Base-by-base conservation (phyloP, 2,888 invertebrate genomes). In the Euspilapteryx auroguttella region DNA sequence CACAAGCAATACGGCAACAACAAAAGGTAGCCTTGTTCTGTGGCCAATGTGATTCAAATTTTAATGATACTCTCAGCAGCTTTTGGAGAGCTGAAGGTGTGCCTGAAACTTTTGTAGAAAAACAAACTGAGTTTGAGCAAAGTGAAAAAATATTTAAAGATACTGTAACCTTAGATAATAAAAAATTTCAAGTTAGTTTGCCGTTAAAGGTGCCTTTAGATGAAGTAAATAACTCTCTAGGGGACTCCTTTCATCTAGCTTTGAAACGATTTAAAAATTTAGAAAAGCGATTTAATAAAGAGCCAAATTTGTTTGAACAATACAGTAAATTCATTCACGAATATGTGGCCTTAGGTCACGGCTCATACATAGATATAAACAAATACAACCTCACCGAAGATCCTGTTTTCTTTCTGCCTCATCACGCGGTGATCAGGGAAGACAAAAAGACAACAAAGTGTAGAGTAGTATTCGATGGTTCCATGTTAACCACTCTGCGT, bases 341-440 rank as follows among this genome's bases (percentile, higher is more conserved):
- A 20, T 33, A 33, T 30, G 10, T 33, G 5, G 11, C 25, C 7
- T 14, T 30, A 4, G 30, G 33, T 4, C 33, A 30, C 26, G 33
- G 25, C 2, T 15, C 23, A 7, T 14, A 20, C 9, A 15, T 26
- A 10, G 14, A 26, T 29, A 21, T 26, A 23, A 14, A 12, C 17
- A 13, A 2, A 27, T 30, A 7, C 25, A 32, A n/a, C n/a, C n/a
- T n/a, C n/a, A n/a, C n/a, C n/a, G n/a, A n/a, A n/a, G n/a, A n/a
- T n/a, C n/a, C n/a, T 14, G 27, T 32, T 12, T 22, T 6, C 22
- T 22, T 22, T 10, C 10, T 22, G 22, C 22, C 22, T 6, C 22
- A 22, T 10, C 22, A 22, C 12, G n/a, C 22, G 8, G 10, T 22
- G 12, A 9, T 22, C 8, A 8, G n/a, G n/a, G n/a, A n/a, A n/a